A percentile compares a stretch with the other conserved stretches of the same genome.
phyloP scores from a whole-genome alignment of 2,113 vertebrate genomes.

The Campylorhamphus procurvoides region DNA sequence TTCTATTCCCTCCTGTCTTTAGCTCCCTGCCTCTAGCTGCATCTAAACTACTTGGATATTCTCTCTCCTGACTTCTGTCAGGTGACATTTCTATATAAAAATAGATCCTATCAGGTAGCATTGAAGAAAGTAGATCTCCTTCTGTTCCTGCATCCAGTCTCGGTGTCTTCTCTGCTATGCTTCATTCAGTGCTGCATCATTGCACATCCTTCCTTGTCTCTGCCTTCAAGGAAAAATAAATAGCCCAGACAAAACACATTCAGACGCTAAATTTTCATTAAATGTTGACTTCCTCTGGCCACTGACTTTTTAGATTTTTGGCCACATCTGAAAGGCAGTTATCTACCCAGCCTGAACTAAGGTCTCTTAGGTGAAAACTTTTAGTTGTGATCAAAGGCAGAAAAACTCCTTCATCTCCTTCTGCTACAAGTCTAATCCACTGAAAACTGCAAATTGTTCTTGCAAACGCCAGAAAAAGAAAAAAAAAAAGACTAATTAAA shows the following conservation, averaged over 20 bases:
- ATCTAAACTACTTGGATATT: background rate
- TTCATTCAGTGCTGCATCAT: background rate
- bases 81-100: constrained; percentile 30
- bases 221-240: constrained; percentile 22
- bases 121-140: background rate
- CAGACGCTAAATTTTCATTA: background rate
- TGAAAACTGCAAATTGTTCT: background rate
- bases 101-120: constrained; percentile 1
- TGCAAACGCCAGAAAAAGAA: background rate
- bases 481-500: background rate
- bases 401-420: background rate
- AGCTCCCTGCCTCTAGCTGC: background rate
- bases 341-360: background rate
- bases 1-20: background rate
- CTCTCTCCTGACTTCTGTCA: background rate
- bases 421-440: background rate
- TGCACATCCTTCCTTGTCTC: background rate
- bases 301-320: background rate
- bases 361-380: background rate
- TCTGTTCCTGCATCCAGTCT: background rate
- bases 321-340: background rate
- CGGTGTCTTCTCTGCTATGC: background rate
- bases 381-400: background rate
- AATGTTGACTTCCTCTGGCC: background rate
- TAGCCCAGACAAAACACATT: background rate